phyloP scores from a whole-genome alignment of 2,113 vertebrate genomes.

The Channa argus region DNA sequence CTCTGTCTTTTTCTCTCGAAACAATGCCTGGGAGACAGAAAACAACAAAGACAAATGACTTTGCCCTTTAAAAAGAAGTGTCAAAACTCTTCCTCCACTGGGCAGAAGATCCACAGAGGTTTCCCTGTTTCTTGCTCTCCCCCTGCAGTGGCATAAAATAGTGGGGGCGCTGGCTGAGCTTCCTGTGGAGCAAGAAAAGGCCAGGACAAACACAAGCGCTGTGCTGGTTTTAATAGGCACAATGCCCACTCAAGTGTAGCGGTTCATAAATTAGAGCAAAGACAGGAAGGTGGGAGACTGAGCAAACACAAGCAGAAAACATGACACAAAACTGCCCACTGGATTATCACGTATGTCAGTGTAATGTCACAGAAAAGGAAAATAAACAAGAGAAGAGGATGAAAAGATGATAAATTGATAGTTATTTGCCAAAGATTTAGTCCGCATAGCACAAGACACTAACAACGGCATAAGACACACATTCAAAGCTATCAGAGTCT shows the following conservation, averaged over 20 bases:
- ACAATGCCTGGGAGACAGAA: slow-evolving; percentile 65
- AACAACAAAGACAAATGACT: slow-evolving; percentile 73
- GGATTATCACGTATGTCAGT: slow-evolving; percentile 43
- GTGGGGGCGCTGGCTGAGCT: slow-evolving; percentile 58
- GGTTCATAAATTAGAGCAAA: slow-evolving; percentile 78
- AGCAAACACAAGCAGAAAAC: slow-evolving; percentile 71
- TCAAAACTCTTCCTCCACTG: slow-evolving; percentile 59
- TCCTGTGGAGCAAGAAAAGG: slow-evolving; percentile 72
- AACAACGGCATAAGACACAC: neutral
- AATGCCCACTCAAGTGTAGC: slow-evolving; percentile 65
- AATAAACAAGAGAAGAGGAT: slow-evolving; percentile 14
- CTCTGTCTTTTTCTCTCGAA: slow-evolving; percentile 36
- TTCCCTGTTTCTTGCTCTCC: slow-evolving; percentile 56
- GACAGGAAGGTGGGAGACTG: slow-evolving; percentile 53
- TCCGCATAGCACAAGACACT: neutral
- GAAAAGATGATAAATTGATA: slow-evolving; percentile 11
- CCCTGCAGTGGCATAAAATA: slow-evolving; percentile 74
- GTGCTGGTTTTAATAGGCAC: slow-evolving; percentile 77
- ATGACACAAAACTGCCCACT: slow-evolving; percentile 32
- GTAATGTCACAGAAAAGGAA: slow-evolving; percentile 36
- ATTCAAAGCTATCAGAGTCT: slow-evolving; percentile 6
- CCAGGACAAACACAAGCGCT: slow-evolving; percentile 77
- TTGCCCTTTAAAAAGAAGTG: slow-evolving; percentile 72
- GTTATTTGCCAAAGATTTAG: slow-evolving; percentile 6
- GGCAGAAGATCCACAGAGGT: slow-evolving; percentile 56